phyloP scores from a whole-genome alignment of 2,113 vertebrate genomes.

The Promerops cafer region DNA sequence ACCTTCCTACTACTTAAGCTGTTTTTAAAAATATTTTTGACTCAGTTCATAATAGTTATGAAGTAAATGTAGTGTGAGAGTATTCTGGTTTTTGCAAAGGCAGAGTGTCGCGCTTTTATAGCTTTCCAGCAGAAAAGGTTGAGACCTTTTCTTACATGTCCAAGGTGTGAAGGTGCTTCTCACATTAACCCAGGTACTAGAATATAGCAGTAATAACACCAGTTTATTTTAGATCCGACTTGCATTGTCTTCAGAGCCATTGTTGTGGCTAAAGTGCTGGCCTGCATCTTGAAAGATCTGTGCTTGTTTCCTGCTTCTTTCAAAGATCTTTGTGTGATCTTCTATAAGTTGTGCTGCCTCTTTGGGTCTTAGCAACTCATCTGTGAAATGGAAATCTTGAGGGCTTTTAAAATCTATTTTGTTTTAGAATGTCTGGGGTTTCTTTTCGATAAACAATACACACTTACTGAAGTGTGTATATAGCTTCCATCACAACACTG shows the following conservation, averaged over 20 bases:
- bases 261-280: neutral
- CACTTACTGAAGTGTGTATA: neutral
- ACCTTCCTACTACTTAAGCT: neutral
- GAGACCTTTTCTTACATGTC: neutral
- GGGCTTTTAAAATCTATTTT: neutral
- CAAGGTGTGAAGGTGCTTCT: neutral
- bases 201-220: neutral
- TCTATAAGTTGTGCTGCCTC: neutral
- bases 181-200: accelerated
- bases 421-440: neutral
- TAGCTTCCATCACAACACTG: neutral
- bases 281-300: neutral
- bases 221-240: neutral
- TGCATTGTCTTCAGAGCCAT: neutral
- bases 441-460: neutral
- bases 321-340: neutral
- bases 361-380: neutral
- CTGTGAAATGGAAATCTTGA: neutral
- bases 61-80: neutral
- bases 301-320: neutral
- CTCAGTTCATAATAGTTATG: neutral
- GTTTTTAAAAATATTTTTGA: neutral
- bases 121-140: neutral
- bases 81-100: neutral
- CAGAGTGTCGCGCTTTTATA: accelerated